Conservation (phyloP, 2,113 vertebrate species). For the Addax nasomaculatus region DNA sequence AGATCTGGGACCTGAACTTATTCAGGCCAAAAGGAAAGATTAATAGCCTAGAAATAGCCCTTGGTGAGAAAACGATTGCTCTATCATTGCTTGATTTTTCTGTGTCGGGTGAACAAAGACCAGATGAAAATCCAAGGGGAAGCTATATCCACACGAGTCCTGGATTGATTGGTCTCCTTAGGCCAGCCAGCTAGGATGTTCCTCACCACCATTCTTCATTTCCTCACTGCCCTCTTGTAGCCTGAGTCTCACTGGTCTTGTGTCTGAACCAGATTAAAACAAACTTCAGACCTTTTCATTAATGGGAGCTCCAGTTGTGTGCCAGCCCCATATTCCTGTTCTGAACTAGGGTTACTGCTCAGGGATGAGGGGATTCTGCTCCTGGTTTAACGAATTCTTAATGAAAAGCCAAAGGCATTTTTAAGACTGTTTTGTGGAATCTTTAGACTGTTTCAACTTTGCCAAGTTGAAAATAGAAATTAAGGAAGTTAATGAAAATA, state of each 20-base stretch:
- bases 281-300: background rate
- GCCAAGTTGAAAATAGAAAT: constrained; percentile 20
- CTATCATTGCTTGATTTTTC: background rate
- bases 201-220: background rate
- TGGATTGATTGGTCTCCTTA: background rate
- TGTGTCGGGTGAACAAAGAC: background rate
- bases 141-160: background rate
- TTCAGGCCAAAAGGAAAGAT: background rate
- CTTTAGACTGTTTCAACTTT: background rate
- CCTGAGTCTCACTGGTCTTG: background rate
- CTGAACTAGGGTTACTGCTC: background rate
- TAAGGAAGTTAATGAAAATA: constrained; percentile 1
- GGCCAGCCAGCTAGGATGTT: background rate
- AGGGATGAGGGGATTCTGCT: background rate
- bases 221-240: background rate
- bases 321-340: background rate
- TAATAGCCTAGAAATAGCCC: background rate
- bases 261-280: background rate
- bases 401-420: background rate
- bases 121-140: background rate
- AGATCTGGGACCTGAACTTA: background rate
- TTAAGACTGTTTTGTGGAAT: background rate
- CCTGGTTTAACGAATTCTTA: background rate
- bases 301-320: background rate
- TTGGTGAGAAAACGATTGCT: background rate